A percentile compares a stretch with the other conserved stretches of the same genome.
phyloP scores from a whole-genome alignment of 1,140 invertebrate species.

The Hycleus cichorii region DNA sequence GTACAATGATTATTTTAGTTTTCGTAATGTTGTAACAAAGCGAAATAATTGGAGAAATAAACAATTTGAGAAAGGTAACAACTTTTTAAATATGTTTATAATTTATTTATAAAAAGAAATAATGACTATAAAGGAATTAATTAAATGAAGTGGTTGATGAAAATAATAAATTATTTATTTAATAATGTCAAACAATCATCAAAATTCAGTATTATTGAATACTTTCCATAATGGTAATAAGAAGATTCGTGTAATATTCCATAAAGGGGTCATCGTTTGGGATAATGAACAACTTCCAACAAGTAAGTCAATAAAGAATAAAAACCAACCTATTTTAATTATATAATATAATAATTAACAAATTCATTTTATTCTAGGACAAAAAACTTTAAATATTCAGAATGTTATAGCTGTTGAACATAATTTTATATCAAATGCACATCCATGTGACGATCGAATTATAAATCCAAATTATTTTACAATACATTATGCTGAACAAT shows the following conservation, averaged over 20 bases:
- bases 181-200: too few relatives aligned
- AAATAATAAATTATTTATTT: too few relatives aligned
- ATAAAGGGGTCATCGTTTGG: constrained; percentile 55
- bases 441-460: constrained; percentile 27
- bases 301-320: constrained; percentile 41
- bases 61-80: too few relatives aligned
- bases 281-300: constrained; percentile 51
- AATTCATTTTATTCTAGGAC: constrained; percentile 38
- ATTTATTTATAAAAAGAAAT: too few relatives aligned
- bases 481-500: constrained; percentile 54
- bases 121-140: too few relatives aligned
- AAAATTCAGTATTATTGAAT: constrained; percentile 46
- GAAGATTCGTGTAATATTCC: constrained; percentile 56
- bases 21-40: too few relatives aligned
- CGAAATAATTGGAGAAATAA: too few relatives aligned
- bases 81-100: too few relatives aligned
- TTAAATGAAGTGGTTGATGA: too few relatives aligned
- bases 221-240: constrained; percentile 57
- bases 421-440: constrained; percentile 34
- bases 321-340: constrained; percentile 3
- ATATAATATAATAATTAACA: neutral
- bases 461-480: constrained; percentile 49
- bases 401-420: constrained; percentile 49
- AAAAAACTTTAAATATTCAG: constrained; percentile 46
- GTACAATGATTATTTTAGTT: too few relatives aligned